These are phyloP conservation scores for Tenodera sinensis DNA, from an alignment of 2,888 invertebrate species.

Conservation along the genomic window DNA sequence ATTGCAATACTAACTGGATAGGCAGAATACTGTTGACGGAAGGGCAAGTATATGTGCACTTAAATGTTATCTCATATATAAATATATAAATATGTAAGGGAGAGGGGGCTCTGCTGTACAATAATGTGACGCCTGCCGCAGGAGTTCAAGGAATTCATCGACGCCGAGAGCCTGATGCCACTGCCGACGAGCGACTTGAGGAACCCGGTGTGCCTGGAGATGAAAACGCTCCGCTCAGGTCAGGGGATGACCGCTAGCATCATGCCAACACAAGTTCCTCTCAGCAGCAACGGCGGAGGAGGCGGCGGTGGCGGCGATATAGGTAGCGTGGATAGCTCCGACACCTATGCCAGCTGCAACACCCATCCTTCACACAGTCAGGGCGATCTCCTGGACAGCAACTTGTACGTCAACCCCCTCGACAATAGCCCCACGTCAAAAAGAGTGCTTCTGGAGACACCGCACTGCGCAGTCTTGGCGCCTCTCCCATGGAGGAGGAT, in stretches of 20 bases:
- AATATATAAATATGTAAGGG: too few relatives aligned
- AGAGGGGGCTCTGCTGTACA: too few relatives aligned
- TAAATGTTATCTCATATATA: too few relatives aligned
- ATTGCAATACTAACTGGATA: too few relatives aligned
- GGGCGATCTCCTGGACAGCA: slow-evolving; percentile 58
- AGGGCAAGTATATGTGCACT: too few relatives aligned
- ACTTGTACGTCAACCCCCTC: slow-evolving; percentile 84
- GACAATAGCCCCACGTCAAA: slow-evolving; percentile 56
- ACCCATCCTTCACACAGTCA: slow-evolving; percentile 87
- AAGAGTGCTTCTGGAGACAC: slow-evolving; percentile 78
- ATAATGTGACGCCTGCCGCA: slow-evolving; percentile 39
- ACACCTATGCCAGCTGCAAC: slow-evolving; percentile 95
- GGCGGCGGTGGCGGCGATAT: slow-evolving; percentile 39
- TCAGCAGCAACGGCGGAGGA: slow-evolving; percentile 26
- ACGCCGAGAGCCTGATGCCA: slow-evolving; percentile 85
- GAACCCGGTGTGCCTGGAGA: slow-evolving; percentile 77
- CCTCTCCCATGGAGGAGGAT: slow-evolving; percentile 56
- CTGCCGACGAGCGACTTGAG: slow-evolving; percentile 80
- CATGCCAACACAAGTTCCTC: slow-evolving; percentile 18
- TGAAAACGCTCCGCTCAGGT: slow-evolving; percentile 61
- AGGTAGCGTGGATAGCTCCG: slow-evolving; percentile 68
- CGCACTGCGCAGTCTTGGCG: slow-evolving; percentile 62
- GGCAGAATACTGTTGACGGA: too few relatives aligned
- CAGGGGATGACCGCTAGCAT: slow-evolving; percentile 46
- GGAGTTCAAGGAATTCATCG: slow-evolving; percentile 89